These are phyloP conservation scores for Saccostrea cuccullata DNA, from an alignment of 1,140 invertebrate species.

Conservation along the genomic window DNA sequence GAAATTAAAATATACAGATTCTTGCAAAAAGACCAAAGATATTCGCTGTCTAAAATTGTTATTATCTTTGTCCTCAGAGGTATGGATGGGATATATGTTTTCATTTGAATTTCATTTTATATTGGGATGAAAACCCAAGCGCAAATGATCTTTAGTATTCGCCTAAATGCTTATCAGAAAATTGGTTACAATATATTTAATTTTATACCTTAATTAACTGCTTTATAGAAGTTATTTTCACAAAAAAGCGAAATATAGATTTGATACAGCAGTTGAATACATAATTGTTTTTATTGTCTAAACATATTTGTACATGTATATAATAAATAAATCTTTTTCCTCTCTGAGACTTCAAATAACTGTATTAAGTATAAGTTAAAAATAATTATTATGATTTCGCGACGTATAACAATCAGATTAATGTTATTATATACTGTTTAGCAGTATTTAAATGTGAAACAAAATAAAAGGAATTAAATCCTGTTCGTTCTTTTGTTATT, in stretches of 20 bases:
- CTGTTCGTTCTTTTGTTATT: neutral
- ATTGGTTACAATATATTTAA: neutral
- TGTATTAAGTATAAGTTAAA: neutral
- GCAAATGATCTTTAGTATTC: neutral
- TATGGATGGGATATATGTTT: neutral
- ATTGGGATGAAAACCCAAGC: neutral
- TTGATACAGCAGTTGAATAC: neutral
- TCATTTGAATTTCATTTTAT: neutral
- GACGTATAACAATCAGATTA: conserved; percentile 18
- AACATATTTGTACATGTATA: neutral
- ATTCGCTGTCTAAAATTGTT: neutral
- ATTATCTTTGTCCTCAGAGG: neutral
- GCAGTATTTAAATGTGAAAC: conserved; percentile 18
- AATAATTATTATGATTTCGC: conserved; percentile 15
- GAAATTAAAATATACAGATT: neutral
- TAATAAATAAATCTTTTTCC: neutral
- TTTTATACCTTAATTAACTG: neutral
- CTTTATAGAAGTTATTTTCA: neutral
- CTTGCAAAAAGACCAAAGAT: neutral
- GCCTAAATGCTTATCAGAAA: neutral
- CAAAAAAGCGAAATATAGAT: neutral
- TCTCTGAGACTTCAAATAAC: neutral
- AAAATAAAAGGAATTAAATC: neutral
- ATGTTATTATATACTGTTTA: conserved; percentile 10
- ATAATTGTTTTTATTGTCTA: neutral